Evolutionary conservation across 2,113 vertebrate genomes (phyloP), one percentile per base, ranked within the genome.

Genomic region (Pedionomus torquatus): DNA sequence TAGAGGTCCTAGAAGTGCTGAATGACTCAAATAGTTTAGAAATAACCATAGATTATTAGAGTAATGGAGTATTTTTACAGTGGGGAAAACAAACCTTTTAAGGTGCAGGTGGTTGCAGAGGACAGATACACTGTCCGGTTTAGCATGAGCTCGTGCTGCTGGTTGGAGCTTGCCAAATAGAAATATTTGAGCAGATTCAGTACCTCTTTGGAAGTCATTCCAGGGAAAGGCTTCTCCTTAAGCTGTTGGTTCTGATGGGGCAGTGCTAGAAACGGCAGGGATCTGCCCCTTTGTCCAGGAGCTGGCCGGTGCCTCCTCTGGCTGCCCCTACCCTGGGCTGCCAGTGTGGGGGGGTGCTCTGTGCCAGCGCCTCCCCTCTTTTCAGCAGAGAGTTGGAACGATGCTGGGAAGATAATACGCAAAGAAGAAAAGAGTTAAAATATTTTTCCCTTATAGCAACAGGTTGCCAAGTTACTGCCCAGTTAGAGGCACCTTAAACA

Each of bases 61-160:
- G 16, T 13, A 52, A 21, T 7, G 15, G 35, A 46, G 13, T 10
- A 7, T 69, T 80, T 84, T 72, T 54, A n/a, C 48, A n/a, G 23
- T 0, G 4, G 33, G n/a, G 15, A 41, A 37, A 41, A 19, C 12
- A 19, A 24, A 11, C 2, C 0, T 66, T 74, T 69, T 14, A 35
- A 54, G 78, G 52, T 55, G 37, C 9, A 72, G 13, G 10, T 6
- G 7, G 21, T 44, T 74, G 14, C 65, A 35, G 44, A 74, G 35
- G 48, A 31, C 15, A 30, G 30, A 19, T 11, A 0, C 0, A 0
- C 26, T 54, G 33, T 57, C 58, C 10, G 7, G 39, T 24, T 11
- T 13, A 18, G 44, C 30, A 41, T 14, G 25, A 43, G 10, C 14
- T 39, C 57, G 25, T 33, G 25, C 76, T 76, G 9, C 48, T 6